Base-by-base conservation (phyloP, 1,140 invertebrate species). In the Drosophila grimshawi region DNA sequence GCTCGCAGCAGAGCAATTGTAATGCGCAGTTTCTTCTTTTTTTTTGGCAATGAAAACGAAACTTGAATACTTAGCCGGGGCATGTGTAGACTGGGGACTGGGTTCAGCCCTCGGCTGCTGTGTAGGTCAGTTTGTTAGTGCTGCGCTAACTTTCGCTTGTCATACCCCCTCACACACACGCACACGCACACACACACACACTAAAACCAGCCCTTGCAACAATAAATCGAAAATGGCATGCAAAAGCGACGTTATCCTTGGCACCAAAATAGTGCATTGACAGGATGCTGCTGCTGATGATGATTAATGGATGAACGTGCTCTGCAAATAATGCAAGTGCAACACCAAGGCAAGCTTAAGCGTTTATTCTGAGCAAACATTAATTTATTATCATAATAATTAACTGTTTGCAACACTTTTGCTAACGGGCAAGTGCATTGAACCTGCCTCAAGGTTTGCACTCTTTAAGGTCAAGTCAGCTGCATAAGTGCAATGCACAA, bases 231-330 rank as follows among this genome's bases (percentile, higher is more conserved):
- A 83, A 74, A 78, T 86, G 81, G 67, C 82, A 78, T 79, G 69
- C 83, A 78, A 19, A 19, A 88, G 77, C 56, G 70, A 62, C 56
- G 48, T 67, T 73, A 88, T 89, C 83, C 80, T 89, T 89, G 86
- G 85, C 86, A 89, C 76, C 52, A 86, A 89, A 81, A 90, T 61
- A 81, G 86, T 86, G 68, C 85, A 86, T 70, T 89, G 43, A 69
- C 37, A 51, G 52, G 60, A 68, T 67, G 66, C 32, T 46, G 52
- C 37, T 43, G 39, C 3, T 43, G 39, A 43, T 4, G 10, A 3
- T 37, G 35, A 7, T 37, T 55, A 68, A 45, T 37, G 37, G 8
- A 61, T 68, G 59, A 57, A 7, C 19, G 61, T 33, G 46, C 46
- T 3, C 10, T 29, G 2, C 4, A 30, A 10, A 32, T 30, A 7